phyloP scores from a whole-genome alignment of 2,888 invertebrate genomes.

The Fragum whitleyi region DNA sequence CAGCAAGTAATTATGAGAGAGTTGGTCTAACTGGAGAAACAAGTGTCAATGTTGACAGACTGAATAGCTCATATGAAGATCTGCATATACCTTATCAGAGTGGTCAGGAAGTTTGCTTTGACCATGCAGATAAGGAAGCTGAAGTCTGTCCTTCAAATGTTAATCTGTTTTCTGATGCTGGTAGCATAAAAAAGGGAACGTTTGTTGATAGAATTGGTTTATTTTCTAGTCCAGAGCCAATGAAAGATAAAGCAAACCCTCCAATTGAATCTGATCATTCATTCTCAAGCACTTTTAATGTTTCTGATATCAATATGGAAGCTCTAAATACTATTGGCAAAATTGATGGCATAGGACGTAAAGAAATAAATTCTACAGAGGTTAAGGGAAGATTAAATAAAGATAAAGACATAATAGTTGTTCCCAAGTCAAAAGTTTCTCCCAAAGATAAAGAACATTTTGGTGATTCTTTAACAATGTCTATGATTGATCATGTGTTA shows the following conservation, averaged over 20 bases:
- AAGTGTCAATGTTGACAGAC: conserved; percentile 20
- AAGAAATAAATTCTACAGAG: not conserved
- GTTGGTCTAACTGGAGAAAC: conserved; percentile 64
- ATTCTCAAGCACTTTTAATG: conserved; percentile 65
- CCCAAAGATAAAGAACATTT: conserved; percentile 47
- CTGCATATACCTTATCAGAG: conserved; percentile 70
- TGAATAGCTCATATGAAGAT: conserved; percentile 65
- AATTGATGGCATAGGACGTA: not conserved
- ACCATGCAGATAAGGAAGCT: conserved; percentile 40
- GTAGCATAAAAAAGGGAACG: not conserved
- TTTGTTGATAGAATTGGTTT: not conserved
- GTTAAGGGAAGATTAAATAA: not conserved
- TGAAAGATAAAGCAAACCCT: not conserved
- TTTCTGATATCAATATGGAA: conserved; percentile 11
- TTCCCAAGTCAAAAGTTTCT: not conserved
- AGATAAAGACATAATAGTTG: not conserved
- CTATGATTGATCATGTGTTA: conserved; percentile 75
- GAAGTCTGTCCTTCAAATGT: not conserved
- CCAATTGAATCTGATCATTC: conserved; percentile 69
- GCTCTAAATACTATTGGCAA: not conserved
- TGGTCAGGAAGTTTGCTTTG: conserved; percentile 71
- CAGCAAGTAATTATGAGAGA: conserved; percentile 77
- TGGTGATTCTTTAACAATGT: conserved; percentile 76
- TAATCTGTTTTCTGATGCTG: not conserved
- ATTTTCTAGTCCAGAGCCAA: conserved; percentile 24